Evolutionary conservation across 2,113 vertebrate genomes (phyloP).

Genomic region (Peromyscus leucopus): DNA sequence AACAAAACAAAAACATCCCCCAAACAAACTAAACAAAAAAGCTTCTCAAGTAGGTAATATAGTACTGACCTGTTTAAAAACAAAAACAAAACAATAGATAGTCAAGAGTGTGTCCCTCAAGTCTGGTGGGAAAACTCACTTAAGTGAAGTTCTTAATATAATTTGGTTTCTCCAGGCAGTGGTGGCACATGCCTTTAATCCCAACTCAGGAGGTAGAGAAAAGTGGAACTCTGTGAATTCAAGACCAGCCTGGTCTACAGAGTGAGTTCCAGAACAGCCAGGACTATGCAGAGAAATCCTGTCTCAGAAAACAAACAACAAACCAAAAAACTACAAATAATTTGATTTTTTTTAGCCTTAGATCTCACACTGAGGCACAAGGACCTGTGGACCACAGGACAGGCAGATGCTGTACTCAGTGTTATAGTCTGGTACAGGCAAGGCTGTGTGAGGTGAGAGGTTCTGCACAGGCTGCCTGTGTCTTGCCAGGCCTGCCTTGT

Average conservation of each 20-base stretch:
- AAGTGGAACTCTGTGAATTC: neutral
- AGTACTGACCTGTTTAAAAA: neutral
- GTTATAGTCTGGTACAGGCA: too few species aligned
- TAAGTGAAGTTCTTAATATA: neutral
- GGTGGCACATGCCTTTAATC: neutral
- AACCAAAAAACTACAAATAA: neutral
- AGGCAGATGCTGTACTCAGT: rapidly evolving
- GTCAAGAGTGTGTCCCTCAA: neutral
- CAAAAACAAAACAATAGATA: neutral
- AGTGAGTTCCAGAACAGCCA: neutral
- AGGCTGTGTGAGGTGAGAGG: neutral
- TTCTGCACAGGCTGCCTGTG: neutral
- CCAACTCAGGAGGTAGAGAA: neutral
- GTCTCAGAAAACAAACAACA: neutral
- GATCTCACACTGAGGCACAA: neutral
- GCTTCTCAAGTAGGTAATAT: neutral
- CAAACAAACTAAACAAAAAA: neutral
- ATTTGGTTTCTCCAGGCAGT: neutral
- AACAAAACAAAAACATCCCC: neutral
- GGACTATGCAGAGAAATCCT: neutral
- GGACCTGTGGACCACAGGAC: neutral
- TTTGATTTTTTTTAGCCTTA: neutral
- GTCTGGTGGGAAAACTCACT: neutral
- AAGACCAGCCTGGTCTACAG: neutral
- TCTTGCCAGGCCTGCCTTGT: neutral